Percentiles rank a stretch among this genome's conserved stretches.
Conservation (phyloP, 2,888 invertebrate genomes). For the Melanchra persicariae region DNA sequence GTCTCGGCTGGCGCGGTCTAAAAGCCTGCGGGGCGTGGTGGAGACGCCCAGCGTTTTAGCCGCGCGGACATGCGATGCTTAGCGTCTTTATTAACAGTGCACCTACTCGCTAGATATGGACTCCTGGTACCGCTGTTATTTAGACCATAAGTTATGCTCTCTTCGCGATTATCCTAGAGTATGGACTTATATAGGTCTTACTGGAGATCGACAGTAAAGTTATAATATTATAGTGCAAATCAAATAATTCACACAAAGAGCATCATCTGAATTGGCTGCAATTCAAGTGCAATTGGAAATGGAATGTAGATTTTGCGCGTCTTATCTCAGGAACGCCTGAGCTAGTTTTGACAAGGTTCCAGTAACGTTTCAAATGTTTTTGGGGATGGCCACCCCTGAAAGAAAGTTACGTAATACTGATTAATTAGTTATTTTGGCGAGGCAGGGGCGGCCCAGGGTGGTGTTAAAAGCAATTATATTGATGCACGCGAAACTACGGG, state of each 20-base stretch:
- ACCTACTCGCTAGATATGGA: slow-evolving; percentile 71
- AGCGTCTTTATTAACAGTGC: slow-evolving; percentile 85
- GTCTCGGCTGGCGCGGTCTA: slow-evolving; percentile 75
- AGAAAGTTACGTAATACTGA: slow-evolving; percentile 68
- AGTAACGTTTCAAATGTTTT: slow-evolving; percentile 55
- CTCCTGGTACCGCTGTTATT: slow-evolving; percentile 70
- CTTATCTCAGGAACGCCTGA: slow-evolving; percentile 18
- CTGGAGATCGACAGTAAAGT: slow-evolving; percentile 28
- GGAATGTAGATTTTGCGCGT: slow-evolving; percentile 27
- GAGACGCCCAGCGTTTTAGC: slow-evolving; percentile 86
- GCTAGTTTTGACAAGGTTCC: slow-evolving; percentile 41
- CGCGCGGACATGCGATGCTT: slow-evolving; percentile 77
- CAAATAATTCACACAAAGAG: slow-evolving; percentile 53
- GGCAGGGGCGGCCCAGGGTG: slow-evolving; percentile 66
- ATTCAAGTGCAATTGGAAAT: slow-evolving; percentile 46
- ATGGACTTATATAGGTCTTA: too few species aligned
- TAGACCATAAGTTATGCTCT: slow-evolving; percentile 52
- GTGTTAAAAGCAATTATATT: slow-evolving; percentile 73
- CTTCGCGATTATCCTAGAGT: slow-evolving; percentile 49
- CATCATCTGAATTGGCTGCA: slow-evolving; percentile 53
- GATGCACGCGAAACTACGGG: slow-evolving; percentile 69
- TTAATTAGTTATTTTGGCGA: slow-evolving; percentile 76
- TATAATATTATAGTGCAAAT: slow-evolving; percentile 47
- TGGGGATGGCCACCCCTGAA: slow-evolving; percentile 57
- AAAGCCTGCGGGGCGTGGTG: slow-evolving; percentile 83